A percentile compares a stretch with the other conserved stretches of the same genome.
Evolutionary conservation across 64 coral and sea anemone species (phyloP).

Genomic region (Montipora sp.): DNA sequence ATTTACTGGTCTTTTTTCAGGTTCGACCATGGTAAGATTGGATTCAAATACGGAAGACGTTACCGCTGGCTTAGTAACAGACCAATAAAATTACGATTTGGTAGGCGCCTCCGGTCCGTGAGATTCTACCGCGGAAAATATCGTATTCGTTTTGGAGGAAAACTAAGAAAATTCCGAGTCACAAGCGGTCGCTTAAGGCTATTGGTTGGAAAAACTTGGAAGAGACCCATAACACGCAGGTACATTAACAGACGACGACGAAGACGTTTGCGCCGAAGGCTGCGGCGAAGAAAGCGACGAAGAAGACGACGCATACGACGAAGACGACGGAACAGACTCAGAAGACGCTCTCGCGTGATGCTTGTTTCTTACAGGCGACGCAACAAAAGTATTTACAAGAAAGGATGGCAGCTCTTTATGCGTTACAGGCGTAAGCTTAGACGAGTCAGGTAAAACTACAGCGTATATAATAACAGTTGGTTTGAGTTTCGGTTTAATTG

Average conservation of each 20-base stretch:
- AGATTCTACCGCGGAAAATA: conserved; percentile 19
- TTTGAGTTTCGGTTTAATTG: neutral
- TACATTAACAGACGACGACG: neutral
- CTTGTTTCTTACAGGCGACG: neutral
- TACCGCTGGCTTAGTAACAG: neutral
- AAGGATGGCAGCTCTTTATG: neutral
- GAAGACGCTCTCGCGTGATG: neutral
- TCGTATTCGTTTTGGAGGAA: neutral
- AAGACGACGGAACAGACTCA: neutral
- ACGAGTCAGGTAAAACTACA: neutral
- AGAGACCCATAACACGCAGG: neutral
- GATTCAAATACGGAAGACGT: neutral
- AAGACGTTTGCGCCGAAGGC: conserved; percentile 11
- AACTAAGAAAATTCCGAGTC: neutral
- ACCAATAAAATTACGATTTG: conserved; percentile 18
- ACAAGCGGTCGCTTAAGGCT: neutral
- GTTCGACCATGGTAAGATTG: neutral
- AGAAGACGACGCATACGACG: neutral
- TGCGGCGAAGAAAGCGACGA: conserved; percentile 19
- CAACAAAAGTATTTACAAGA: neutral
- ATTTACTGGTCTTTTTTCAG: neutral
- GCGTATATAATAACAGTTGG: neutral
- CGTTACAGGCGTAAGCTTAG: neutral
- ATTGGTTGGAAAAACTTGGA: neutral
- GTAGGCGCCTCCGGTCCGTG: neutral